phyloP scores from a whole-genome alignment of 1,140 invertebrate species.

The Dolichoris vasculosae region DNA sequence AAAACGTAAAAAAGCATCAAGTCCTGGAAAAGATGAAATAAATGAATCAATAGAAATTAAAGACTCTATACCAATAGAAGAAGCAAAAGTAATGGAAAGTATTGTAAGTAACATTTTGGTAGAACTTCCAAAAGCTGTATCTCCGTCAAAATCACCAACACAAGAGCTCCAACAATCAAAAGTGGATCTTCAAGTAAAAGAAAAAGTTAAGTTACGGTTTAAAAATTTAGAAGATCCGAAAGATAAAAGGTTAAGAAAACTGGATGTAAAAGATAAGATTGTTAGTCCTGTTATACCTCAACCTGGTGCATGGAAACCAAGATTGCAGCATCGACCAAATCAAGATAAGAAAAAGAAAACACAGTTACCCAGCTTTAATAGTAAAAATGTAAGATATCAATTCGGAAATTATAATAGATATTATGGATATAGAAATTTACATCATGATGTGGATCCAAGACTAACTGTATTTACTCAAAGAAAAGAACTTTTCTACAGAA shows the following conservation, averaged over 20 bases:
- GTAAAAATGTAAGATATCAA: slow-evolving; percentile 86
- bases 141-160: slow-evolving; percentile 43
- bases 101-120: slow-evolving; percentile 48
- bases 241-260: slow-evolving; percentile 77
- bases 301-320: slow-evolving; percentile 84
- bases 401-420: slow-evolving; percentile 97
- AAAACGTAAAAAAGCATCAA: slow-evolving; percentile 75
- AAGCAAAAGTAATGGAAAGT: slow-evolving; percentile 53
- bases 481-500: slow-evolving; percentile 89
- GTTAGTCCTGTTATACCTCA: slow-evolving; percentile 94
- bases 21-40: slow-evolving; percentile 71
- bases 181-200: slow-evolving; percentile 66
- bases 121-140: slow-evolving; percentile 26
- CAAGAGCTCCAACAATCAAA: slow-evolving; percentile 60
- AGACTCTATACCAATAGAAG: slow-evolving; percentile 50
- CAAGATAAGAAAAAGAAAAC: slow-evolving; percentile 69
- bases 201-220: slow-evolving; percentile 67
- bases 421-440: slow-evolving; percentile 93
- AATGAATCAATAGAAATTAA: slow-evolving; percentile 61
- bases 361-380: slow-evolving; percentile 80
- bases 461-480: slow-evolving; percentile 86
- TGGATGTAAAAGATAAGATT: slow-evolving; percentile 89
- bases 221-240: slow-evolving; percentile 71
- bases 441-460: slow-evolving; percentile 86
- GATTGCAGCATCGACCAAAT: slow-evolving; percentile 65